A percentile compares a stretch with the other conserved stretches of the same genome.
These are phyloP conservation scores for Coenonympha arcania DNA, from an alignment of 2,888 invertebrate genomes.

Conservation along the genomic window DNA sequence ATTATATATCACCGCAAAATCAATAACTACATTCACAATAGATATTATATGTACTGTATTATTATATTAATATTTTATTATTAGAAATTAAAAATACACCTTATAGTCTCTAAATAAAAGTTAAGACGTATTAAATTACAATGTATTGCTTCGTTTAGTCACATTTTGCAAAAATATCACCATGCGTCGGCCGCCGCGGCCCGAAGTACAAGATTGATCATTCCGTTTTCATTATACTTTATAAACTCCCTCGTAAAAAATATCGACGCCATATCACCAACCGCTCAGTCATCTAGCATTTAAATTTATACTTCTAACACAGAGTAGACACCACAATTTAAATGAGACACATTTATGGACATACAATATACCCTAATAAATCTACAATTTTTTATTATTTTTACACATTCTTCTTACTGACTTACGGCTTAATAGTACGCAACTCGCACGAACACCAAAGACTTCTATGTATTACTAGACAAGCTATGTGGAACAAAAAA, in stretches of 20 bases:
- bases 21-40: slow-evolving; percentile 72
- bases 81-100: slow-evolving; percentile 64
- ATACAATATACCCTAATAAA: slow-evolving; percentile 51
- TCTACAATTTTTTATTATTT: slow-evolving; percentile 56
- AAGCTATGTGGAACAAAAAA: too few relatives aligned
- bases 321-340: slow-evolving; percentile 73
- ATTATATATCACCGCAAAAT: slow-evolving; percentile 72
- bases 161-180: slow-evolving; percentile 81
- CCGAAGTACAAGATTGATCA: slow-evolving; percentile 33
- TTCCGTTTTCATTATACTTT: slow-evolving; percentile 40
- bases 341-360: slow-evolving; percentile 72
- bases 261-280: slow-evolving; percentile 60
- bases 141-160: slow-evolving; percentile 84
- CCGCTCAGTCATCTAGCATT: slow-evolving; percentile 68
- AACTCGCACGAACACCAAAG: slow-evolving; percentile 17
- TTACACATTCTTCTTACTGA: slow-evolving; percentile 63
- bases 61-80: slow-evolving; percentile 38
- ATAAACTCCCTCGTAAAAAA: slow-evolving; percentile 64
- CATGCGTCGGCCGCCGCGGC: slow-evolving; percentile 47
- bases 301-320: slow-evolving; percentile 67
- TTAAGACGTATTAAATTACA: slow-evolving; percentile 79
- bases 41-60: slow-evolving; percentile 58
- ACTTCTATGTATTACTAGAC: too few relatives aligned
- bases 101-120: slow-evolving; percentile 68
- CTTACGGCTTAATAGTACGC: slow-evolving; percentile 41